These are phyloP conservation scores for Tolypeutes matacus DNA, from an alignment of 2,797 vertebrate species.

Conservation along the genomic window DNA sequence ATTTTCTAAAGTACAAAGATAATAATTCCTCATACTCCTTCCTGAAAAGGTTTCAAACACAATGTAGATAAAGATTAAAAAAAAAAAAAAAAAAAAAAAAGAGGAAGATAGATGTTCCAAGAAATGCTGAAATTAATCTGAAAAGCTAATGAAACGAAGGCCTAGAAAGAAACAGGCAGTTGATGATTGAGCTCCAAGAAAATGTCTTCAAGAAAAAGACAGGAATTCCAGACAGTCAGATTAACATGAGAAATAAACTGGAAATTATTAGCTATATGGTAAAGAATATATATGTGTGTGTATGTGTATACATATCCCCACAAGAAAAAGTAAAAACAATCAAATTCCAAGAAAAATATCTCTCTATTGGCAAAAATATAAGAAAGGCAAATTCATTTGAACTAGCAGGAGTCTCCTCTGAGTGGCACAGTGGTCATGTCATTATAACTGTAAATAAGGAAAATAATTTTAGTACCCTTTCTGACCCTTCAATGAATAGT, in stretches of 20 bases:
- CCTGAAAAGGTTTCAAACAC: not conserved
- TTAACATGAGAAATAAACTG: not conserved
- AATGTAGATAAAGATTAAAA: not conserved
- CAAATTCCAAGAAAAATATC: not conserved
- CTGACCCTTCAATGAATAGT: not conserved
- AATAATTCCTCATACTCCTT: slow-evolving; percentile 13
- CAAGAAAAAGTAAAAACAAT: not conserved
- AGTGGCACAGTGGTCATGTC: not conserved
- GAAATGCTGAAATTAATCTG: not conserved
- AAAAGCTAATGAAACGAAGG: not conserved
- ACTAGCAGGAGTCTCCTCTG: not conserved
- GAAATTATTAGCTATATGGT: not conserved
- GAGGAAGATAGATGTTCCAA: not conserved
- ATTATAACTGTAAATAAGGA: not conserved
- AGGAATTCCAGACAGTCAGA: not conserved
- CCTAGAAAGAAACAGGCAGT: slow-evolving; percentile 7
- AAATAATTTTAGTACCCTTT: not conserved
- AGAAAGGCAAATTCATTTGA: slow-evolving; percentile 21
- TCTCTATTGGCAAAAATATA: not conserved
- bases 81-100: not conserved
- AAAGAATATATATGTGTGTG: not conserved
- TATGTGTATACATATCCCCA: not conserved
- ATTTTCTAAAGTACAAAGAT: not conserved
- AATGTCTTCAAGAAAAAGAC: not conserved
- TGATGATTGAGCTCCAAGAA: slow-evolving; percentile 16